These are phyloP conservation scores for Zingel zingel DNA, from an alignment of 2,113 vertebrate species.

Conservation along the genomic window DNA sequence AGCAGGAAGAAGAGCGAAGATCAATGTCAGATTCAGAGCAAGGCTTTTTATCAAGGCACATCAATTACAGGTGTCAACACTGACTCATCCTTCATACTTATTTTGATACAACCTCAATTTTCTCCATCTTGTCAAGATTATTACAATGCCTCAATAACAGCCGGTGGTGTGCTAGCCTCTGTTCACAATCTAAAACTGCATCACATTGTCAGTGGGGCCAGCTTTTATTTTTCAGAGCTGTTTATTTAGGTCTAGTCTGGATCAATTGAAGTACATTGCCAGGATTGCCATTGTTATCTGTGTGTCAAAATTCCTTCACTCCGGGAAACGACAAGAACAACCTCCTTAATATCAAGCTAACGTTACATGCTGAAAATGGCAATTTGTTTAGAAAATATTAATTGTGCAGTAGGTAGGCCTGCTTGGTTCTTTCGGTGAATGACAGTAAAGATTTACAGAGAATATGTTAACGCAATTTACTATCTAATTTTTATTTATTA, in stretches of 20 bases:
- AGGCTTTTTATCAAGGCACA: slow-evolving; percentile 33
- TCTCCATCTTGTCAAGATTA: slow-evolving; percentile 57
- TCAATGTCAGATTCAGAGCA: slow-evolving; percentile 60
- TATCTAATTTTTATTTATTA: too few species aligned
- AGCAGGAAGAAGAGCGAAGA: slow-evolving; percentile 41
- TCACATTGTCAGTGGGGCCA: slow-evolving; percentile 21
- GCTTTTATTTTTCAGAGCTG: slow-evolving; percentile 22
- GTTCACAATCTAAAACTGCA: slow-evolving; percentile 29
- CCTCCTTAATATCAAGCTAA: too few species aligned
- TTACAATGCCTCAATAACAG: slow-evolving; percentile 26
- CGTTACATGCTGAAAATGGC: too few species aligned
- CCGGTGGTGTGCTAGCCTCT: not conserved
- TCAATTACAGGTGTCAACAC: slow-evolving; percentile 52
- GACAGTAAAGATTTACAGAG: too few species aligned
- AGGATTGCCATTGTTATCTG: too few species aligned
- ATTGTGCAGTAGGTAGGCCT: too few species aligned
- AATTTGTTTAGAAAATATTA: too few species aligned
- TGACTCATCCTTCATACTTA: slow-evolving; percentile 51
- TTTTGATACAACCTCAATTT: slow-evolving; percentile 60
- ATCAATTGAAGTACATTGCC: too few species aligned
- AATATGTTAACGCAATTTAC: too few species aligned
- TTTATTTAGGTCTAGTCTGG: slow-evolving; percentile 24
- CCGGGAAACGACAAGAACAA: too few species aligned
- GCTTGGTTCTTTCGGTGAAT: too few species aligned
- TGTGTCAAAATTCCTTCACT: too few species aligned